Conservation (phyloP, 2,797 vertebrate species). For the Petrocephalus sullivani region DNA sequence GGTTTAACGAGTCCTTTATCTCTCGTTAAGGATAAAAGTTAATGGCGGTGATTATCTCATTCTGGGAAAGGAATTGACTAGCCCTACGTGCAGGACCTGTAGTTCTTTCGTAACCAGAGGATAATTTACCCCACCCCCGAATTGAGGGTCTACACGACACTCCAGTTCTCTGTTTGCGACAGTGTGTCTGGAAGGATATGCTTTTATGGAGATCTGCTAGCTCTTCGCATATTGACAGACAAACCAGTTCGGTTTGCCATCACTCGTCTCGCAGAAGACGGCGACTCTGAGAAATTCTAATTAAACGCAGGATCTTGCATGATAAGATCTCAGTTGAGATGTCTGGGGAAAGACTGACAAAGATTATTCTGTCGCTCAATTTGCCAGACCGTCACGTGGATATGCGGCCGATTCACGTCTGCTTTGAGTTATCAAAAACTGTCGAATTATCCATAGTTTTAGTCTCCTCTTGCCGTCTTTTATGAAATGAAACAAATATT, state of each 20-base stretch:
- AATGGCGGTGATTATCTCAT: neutral
- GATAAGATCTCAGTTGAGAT: neutral
- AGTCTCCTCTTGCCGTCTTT: neutral
- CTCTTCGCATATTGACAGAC: neutral
- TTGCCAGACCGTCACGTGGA: neutral
- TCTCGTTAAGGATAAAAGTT: conserved; percentile 1
- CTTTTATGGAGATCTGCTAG: neutral
- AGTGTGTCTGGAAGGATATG: neutral
- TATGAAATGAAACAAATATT: neutral
- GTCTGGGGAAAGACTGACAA: neutral
- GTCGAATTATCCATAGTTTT: neutral
- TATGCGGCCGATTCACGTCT: neutral
- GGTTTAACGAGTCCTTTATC: conserved; percentile 16
- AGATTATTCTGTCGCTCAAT: neutral
- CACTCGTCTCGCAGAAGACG: neutral
- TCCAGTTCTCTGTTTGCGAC: neutral
- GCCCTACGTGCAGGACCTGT: neutral
- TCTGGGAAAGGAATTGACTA: neutral
- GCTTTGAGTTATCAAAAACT: neutral
- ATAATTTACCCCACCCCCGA: neutral
- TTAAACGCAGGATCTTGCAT: neutral
- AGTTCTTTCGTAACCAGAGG: neutral
- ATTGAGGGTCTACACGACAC: neutral
- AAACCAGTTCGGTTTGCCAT: neutral
- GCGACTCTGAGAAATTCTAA: neutral